These are phyloP conservation scores for Pyxicephalus adspersus DNA, from an alignment of 2,113 vertebrate genomes.

Conservation along the genomic window DNA sequence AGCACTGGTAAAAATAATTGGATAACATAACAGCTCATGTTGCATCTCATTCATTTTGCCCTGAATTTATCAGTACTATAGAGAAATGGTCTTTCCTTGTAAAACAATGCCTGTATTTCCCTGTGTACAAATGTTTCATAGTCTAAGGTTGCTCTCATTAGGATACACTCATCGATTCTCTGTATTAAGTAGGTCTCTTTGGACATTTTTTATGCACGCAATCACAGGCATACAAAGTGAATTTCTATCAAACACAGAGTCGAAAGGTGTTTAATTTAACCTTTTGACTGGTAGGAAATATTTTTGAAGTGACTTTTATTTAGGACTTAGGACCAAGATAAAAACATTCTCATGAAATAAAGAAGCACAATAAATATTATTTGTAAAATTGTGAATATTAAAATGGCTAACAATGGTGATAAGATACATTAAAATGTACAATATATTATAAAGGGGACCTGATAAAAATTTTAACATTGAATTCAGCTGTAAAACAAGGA, in stretches of 20 bases:
- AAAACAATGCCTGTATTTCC: constrained; percentile 39
- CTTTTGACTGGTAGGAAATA: not conserved
- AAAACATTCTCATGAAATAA: too few species aligned
- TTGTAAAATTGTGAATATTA: too few species aligned
- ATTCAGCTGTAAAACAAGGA: too few species aligned
- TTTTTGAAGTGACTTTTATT: not conserved
- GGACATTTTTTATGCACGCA: constrained; percentile 23
- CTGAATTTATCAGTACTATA: constrained; percentile 43
- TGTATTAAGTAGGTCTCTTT: constrained; percentile 41
- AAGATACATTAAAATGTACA: too few species aligned
- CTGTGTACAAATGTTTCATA: constrained; percentile 12
- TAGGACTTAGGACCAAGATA: too few species aligned
- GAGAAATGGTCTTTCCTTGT: constrained; percentile 45
- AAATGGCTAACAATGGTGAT: too few species aligned
- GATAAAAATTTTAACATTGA: too few species aligned
- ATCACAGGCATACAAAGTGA: constrained; percentile 17
- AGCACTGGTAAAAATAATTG: constrained; percentile 29
- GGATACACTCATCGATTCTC: constrained; percentile 50
- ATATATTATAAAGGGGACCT: too few species aligned
- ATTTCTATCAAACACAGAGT: constrained; percentile 1
- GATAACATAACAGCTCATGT: constrained; percentile 31
- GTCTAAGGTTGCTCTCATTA: constrained; percentile 25
- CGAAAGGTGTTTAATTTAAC: not conserved
- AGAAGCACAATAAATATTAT: too few species aligned
- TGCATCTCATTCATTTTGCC: constrained; percentile 39